Conservation (phyloP, 2,888 invertebrate species). For the Hirtodrosophila cameraria region DNA sequence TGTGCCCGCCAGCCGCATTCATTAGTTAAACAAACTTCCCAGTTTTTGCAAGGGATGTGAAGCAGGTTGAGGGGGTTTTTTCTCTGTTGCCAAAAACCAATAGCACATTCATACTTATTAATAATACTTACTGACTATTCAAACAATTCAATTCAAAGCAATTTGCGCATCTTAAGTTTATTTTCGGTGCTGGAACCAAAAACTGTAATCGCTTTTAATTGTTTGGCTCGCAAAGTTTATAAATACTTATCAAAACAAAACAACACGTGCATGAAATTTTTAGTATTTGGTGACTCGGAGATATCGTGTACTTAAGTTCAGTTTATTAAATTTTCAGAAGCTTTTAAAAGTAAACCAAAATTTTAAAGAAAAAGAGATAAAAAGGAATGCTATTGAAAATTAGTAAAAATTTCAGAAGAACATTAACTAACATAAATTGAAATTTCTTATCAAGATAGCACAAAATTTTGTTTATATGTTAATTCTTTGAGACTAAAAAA, state of each 20-base stretch:
- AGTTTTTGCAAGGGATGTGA: constrained; percentile 1
- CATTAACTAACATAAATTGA: too few species aligned
- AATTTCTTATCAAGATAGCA: too few species aligned
- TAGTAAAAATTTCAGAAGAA: too few species aligned
- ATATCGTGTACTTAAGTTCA: too few species aligned
- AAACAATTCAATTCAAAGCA: constrained; percentile 42
- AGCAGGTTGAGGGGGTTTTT: constrained; percentile 34
- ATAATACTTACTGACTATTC: constrained; percentile 20
- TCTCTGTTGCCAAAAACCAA: constrained; percentile 13
- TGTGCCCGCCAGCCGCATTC: constrained; percentile 30
- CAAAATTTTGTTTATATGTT: too few species aligned
- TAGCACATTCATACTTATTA: constrained; percentile 17
- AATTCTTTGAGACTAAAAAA: too few species aligned
- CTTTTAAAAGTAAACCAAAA: too few species aligned
- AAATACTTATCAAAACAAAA: constrained; percentile 22
- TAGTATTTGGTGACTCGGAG: background rate
- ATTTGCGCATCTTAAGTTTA: constrained; percentile 50
- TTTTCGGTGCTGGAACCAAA: constrained; percentile 24
- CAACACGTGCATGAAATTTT: constrained; percentile 11
- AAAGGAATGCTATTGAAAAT: too few species aligned
- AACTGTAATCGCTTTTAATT: constrained; percentile 51
- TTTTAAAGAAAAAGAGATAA: too few species aligned
- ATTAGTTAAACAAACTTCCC: constrained; percentile 49
- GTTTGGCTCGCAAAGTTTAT: constrained; percentile 13
- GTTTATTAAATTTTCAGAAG: too few species aligned